Percentiles rank a stretch among this genome's conserved stretches.
These are phyloP conservation scores for Blastomussa wellsi DNA, from an alignment of 92 coral and sea anemone genomes.

Conservation along the genomic window DNA sequence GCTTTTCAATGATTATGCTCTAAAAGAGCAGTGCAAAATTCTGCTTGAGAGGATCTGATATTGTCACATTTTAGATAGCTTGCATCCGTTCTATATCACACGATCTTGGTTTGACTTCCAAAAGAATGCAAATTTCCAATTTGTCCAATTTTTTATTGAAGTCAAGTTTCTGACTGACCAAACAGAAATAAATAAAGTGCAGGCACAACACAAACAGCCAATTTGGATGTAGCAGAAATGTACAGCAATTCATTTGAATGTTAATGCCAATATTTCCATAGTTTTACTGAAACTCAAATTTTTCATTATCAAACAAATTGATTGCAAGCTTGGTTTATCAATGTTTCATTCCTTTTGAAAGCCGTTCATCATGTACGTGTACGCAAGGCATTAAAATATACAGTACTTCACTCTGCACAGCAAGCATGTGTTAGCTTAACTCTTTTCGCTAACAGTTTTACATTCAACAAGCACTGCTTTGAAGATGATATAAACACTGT, in stretches of 20 bases:
- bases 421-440: background rate
- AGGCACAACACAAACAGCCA: background rate
- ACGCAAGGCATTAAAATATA: background rate
- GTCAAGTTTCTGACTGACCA: background rate
- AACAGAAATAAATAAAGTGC: background rate
- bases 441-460: background rate
- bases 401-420: constrained; percentile 2
- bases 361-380: background rate
- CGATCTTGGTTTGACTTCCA: background rate
- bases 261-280: background rate
- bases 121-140: background rate
- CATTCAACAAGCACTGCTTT: constrained; percentile 11
- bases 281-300: background rate
- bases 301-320: background rate
- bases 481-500: constrained; percentile 6
- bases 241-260: background rate
- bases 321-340: background rate
- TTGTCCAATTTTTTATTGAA: background rate
- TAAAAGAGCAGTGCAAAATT: background rate
- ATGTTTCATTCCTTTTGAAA: background rate
- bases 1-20: background rate
- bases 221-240: background rate
- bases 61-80: background rate
- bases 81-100: background rate
- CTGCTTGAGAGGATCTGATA: background rate